Evolutionary conservation across 2,888 invertebrate genomes (phyloP), one percentile per base, ranked within the genome.

Genomic region (Scrobipalpa costella): DNA sequence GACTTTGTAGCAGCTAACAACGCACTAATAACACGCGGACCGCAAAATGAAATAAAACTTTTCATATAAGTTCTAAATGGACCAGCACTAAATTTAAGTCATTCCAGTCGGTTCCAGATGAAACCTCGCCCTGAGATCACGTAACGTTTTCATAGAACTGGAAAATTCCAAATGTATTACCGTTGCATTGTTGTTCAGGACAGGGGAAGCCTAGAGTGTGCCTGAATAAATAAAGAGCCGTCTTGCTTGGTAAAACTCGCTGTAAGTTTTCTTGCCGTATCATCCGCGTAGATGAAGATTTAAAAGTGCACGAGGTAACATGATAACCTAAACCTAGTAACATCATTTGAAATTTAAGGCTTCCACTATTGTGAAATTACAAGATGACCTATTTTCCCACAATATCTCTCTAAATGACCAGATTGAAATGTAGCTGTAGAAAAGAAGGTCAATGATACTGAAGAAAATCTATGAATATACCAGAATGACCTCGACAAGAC

Each of bases 101-200:
- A 55, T 55, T 55, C 11, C 44, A 75, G 76, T 75, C 75, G 73
- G 69, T 71, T 74, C 74, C 70, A 77, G 70, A 73, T 71, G 74
- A 77, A 77, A 75, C 74, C 73, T 73, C 73, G 69, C 73, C 77
- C 72, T 67, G 73, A 75, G 81, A 81, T 85, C 85, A 85, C 85
- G 85, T 86, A 84, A 81, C 80, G 77, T 83, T 85, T 85, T 86
- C 85, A 85, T 84, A 80, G 83, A 82, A 71, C 74, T 80, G 76
- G 82, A 81, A 84, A 84, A 83, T 83, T 85, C 73, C 77, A 83
- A 81, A 83, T 82, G 79, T 80, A 81, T 81, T 84, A 84, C 78
- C 74, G 78, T 77, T 81, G 82, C 81, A 79, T 81, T 84, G 81
- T 83, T 68, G 68, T 44, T 59, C 21, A 66, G 75, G 76, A 79